Conservation (phyloP, 2,113 vertebrate species). For the Gallinago paraguaiae region DNA sequence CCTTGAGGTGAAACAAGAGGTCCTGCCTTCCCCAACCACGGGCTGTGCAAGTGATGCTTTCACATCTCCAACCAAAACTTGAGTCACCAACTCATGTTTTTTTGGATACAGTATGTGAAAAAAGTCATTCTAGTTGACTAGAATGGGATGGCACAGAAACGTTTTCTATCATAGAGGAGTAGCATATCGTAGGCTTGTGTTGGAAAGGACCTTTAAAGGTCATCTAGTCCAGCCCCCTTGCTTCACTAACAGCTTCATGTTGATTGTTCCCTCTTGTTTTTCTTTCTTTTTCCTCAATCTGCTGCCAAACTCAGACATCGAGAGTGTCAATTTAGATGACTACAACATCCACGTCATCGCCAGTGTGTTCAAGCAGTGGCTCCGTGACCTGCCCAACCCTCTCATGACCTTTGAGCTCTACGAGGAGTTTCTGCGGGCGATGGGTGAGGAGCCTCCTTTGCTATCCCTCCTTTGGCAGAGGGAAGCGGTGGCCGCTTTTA, state of each 20-base stretch:
- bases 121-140: neutral
- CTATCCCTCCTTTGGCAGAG: neutral
- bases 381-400: constrained; percentile 95
- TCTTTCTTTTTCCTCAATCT: neutral
- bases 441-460: constrained; percentile 80
- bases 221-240: neutral
- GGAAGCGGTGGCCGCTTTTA: neutral
- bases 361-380: constrained; percentile 98
- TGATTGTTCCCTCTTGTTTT: neutral
- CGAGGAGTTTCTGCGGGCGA: constrained; percentile 93
- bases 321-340: constrained; percentile 91
- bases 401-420: constrained; percentile 99
- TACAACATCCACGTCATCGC: constrained; percentile 98
- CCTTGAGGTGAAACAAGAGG: rapidly evolving
- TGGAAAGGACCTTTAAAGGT: neutral
- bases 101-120: neutral
- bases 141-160: neutral
- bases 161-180: neutral
- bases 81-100: neutral
- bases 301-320: constrained; percentile 80
- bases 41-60: neutral
- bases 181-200: neutral
- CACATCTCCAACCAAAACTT: neutral
- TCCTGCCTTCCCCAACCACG: rapidly evolving
- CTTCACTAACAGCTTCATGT: neutral